Evolutionary conservation across 2,113 vertebrate species (phyloP), one percentile per base, ranked within the genome.

Genomic region (Cynocephalus volans): DNA sequence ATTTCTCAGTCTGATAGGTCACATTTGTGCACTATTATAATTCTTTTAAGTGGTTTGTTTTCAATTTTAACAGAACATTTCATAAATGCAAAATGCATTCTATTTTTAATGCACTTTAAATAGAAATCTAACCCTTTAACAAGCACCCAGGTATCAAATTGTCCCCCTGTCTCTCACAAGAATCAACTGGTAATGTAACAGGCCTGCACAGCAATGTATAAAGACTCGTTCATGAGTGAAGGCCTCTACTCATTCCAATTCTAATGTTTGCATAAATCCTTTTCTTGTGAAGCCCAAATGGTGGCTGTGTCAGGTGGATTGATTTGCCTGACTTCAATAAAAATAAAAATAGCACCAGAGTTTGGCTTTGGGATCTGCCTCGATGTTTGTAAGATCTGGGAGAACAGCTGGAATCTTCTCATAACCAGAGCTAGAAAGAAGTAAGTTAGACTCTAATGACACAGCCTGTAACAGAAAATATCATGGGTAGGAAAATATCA

Each of bases 31-130:
- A 52, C 6, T 6, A 3, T 9, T 88, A 1, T 31, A n/a, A 60
- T 65, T 79, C 56, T 84, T 86, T 88, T 96, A 87, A 96, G 26
- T 24, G 31, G 18, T 95, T 95, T 93, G 58, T 67, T 91, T 96
- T 93, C 18, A 33, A 17, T 85, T 86, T 88, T 54, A 88, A 79
- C 13, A 64, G 24, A 72, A 81, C 33, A 58, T 26, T 73, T 95
- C 41, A 86, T 76, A 75, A 64, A 67, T 73, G 28, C 24, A 82
- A 95, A 95, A 89, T 67, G 8, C 1, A 64, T 93, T 96, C 85
- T 41, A 69, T 76, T 92, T 90, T 89, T 70, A 65, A 91, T 88
- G 33, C 87, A 8, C 31, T 41, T 41, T 41, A 41, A 26, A 21
- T 28, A 56, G 54, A 79, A 50, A 58, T 9, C 11, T 73, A 72